Percentiles rank a stretch among this genome's conserved stretches.
Evolutionary conservation across 1,140 invertebrate species (phyloP).

Genomic region (Trachelipus rathkii): DNA sequence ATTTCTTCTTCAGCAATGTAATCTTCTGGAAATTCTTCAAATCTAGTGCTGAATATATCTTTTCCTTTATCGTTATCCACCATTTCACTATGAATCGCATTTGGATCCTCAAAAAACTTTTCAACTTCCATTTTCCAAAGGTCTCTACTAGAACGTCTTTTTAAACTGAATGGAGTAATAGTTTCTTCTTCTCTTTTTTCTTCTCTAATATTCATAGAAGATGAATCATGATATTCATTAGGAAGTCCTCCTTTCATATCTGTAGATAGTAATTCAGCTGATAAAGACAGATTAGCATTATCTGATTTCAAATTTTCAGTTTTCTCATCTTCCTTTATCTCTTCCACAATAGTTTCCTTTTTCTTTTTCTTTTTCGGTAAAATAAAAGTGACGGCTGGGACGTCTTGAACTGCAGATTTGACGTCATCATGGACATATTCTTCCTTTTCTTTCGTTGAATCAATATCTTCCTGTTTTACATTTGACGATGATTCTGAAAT

Average conservation of each 20-base stretch:
- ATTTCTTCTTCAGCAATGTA: not conserved
- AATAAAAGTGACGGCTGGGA: not conserved
- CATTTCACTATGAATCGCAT: not conserved
- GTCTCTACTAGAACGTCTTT: not conserved
- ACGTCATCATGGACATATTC: too few relatives aligned
- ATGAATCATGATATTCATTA: too few relatives aligned
- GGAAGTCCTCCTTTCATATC: too few relatives aligned
- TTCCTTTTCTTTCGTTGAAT: too few relatives aligned
- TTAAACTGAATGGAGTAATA: not conserved
- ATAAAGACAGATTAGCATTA: too few relatives aligned
- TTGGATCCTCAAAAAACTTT: not conserved
- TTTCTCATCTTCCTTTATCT: too few relatives aligned
- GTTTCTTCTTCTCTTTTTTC: too few relatives aligned
- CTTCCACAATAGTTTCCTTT: not conserved
- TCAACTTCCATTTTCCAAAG: not conserved
- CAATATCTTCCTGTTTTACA: too few relatives aligned
- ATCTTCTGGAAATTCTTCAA: constrained; percentile 2
- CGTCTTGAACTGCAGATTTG: not conserved
- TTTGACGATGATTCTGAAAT: too few relatives aligned
- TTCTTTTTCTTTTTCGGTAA: not conserved
- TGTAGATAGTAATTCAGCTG: too few relatives aligned
- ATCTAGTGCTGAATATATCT: not conserved
- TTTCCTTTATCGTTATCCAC: not conserved
- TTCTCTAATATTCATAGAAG: not conserved
- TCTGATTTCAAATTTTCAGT: too few relatives aligned